phyloP scores from a whole-genome alignment of 2,113 vertebrate genomes.

The Ctenomys sociabilis region DNA sequence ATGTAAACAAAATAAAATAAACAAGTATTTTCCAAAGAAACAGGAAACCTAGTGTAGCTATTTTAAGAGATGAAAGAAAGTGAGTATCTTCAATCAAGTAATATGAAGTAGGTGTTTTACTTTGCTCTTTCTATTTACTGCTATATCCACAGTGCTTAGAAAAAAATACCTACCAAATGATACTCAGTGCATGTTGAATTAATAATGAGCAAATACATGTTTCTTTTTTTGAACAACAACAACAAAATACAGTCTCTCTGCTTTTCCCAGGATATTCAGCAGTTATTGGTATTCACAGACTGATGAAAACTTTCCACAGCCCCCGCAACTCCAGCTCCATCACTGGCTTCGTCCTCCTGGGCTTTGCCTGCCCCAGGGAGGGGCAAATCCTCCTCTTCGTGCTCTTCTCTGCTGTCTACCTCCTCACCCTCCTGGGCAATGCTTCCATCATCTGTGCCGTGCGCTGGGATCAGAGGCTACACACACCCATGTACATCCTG shows the following conservation, averaged over 20 bases:
- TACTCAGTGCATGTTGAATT: neutral
- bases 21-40: neutral
- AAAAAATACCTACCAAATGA: neutral
- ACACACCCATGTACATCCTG: constrained; percentile 75
- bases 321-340: neutral
- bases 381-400: constrained; percentile 60
- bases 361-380: constrained; percentile 55
- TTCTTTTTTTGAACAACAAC: neutral
- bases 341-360: constrained; percentile 74
- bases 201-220: neutral
- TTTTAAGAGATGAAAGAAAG: neutral
- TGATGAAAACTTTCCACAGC: constrained; percentile 54
- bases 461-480: constrained; percentile 44
- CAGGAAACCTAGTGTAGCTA: neutral
- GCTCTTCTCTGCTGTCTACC: constrained; percentile 59
- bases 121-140: neutral
- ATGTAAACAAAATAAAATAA: no score
- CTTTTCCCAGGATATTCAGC: neutral
- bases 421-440: constrained; percentile 71
- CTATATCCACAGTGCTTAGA: neutral
- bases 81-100: neutral
- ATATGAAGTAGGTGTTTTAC: neutral
- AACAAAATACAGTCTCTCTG: neutral
- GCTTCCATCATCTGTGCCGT: constrained; percentile 71
- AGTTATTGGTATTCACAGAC: neutral